phyloP scores from a whole-genome alignment of 2,888 invertebrate genomes.

The Leptopilina syphax region DNA sequence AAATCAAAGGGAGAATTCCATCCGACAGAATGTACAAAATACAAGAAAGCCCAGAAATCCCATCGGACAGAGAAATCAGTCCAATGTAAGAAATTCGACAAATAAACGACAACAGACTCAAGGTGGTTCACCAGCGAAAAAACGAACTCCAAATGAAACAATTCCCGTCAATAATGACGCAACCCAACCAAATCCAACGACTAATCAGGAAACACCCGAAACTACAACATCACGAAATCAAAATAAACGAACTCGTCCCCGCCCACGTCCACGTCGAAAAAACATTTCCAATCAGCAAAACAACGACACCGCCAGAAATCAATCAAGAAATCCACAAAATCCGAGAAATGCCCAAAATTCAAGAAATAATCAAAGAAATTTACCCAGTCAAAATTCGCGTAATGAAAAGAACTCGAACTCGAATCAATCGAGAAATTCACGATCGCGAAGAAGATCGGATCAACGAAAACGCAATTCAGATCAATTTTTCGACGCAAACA shows the following conservation, averaged over 20 bases:
- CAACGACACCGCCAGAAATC: neutral
- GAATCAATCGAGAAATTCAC: neutral
- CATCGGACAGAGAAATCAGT: too few species aligned
- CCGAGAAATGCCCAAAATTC: neutral
- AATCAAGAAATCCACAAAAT: neutral
- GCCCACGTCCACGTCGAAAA: neutral
- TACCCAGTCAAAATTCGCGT: neutral
- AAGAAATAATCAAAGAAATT: neutral
- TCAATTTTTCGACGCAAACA: neutral
- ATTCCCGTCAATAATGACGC: neutral
- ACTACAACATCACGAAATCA: neutral
- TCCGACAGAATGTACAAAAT: neutral
- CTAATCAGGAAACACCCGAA: neutral
- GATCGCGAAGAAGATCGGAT: conserved; percentile 6
- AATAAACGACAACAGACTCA: conserved; percentile 19
- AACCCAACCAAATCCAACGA: neutral
- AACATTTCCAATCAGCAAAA: neutral
- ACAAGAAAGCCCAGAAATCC: neutral
- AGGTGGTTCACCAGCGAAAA: conserved; percentile 17
- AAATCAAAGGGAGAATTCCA: neutral
- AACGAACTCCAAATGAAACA: neutral
- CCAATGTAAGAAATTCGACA: neutral
- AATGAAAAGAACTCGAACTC: neutral
- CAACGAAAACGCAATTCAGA: neutral
- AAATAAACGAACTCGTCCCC: neutral